phyloP scores from a whole-genome alignment of 2,888 invertebrate genomes.

The Apamea monoglypha region DNA sequence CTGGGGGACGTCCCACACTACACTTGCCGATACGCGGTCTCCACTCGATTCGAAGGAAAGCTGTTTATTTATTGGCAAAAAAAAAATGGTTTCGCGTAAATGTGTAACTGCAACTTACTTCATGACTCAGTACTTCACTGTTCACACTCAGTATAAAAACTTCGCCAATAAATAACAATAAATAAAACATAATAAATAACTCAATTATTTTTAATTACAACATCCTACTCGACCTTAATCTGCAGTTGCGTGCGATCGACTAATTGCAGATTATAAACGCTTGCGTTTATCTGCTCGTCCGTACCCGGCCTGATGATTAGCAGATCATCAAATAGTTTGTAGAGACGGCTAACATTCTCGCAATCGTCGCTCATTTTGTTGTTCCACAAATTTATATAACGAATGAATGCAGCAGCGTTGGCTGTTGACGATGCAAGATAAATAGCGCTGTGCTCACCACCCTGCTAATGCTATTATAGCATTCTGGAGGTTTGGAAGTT shows the following conservation, averaged over 20 bases:
- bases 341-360: neutral
- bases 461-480: neutral
- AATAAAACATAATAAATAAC: conserved; percentile 16
- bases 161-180: conserved; percentile 6
- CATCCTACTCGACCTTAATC: conserved; percentile 49
- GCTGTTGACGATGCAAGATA: neutral
- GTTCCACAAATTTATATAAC: neutral
- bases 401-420: neutral
- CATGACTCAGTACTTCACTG: neutral
- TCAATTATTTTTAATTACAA: conserved; percentile 40
- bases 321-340: neutral
- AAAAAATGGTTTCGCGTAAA: neutral
- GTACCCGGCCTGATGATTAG: conserved; percentile 58
- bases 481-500: neutral
- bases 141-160: neutral
- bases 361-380: neutral
- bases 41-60: no score
- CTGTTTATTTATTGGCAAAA: neutral
- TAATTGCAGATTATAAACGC: conserved; percentile 57
- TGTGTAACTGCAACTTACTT: no score
- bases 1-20: no score
- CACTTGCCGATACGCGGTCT: no score
- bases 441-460: neutral
- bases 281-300: conserved; percentile 65
- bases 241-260: conserved; percentile 53